Evolutionary conservation across 2,113 vertebrate species (phyloP).

Genomic region (Burhinus oedicnemus): DNA sequence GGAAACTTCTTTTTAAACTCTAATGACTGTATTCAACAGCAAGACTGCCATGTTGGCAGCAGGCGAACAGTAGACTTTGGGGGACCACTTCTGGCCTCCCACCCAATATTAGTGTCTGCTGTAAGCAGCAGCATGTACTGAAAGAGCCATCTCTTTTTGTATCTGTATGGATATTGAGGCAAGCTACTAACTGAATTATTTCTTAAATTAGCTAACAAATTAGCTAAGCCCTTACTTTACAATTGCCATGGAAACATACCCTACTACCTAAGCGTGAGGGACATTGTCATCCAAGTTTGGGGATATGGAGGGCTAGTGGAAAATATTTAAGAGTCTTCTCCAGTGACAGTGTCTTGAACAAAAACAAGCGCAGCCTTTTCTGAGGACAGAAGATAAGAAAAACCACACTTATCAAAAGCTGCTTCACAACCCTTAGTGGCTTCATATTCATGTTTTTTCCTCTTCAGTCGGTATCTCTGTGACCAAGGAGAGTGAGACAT

Average conservation of each 20-base stretch:
- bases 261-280: not conserved
- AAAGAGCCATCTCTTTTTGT: not conserved
- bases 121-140: not conserved
- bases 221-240: not conserved
- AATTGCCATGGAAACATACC: not conserved
- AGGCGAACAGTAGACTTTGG: not conserved
- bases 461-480: not conserved
- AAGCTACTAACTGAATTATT: not conserved
- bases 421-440: not conserved
- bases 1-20: constrained; percentile 71
- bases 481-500: not conserved
- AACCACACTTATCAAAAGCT: not conserved
- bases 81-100: not conserved
- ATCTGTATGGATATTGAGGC: not conserved
- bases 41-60: constrained; percentile 25
- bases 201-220: not conserved
- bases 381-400: not conserved
- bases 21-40: constrained; percentile 83
- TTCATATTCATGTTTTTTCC: not conserved
- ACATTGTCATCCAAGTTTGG: not conserved
- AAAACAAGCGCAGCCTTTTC: not conserved
- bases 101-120: not conserved
- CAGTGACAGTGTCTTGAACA: not conserved
- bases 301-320: not conserved
- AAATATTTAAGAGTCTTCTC: not conserved